These are phyloP conservation scores for Elephantulus edwardii DNA, from an alignment of 2,113 vertebrate species.

Conservation along the genomic window DNA sequence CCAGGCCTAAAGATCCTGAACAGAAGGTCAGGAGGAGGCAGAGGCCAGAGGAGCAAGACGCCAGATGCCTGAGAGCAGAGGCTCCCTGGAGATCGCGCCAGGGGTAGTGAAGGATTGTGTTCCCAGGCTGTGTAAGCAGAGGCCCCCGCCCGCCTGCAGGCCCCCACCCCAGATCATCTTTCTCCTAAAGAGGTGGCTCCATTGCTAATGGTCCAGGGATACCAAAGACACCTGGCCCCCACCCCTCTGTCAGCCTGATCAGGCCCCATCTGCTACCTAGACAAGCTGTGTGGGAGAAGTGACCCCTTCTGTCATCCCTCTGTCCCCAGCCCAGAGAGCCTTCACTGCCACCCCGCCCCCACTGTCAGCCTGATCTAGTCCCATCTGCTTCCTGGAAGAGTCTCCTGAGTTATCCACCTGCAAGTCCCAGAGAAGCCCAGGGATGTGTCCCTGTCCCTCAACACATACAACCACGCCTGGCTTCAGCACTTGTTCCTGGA, in stretches of 20 bases:
- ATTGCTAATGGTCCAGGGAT: background rate
- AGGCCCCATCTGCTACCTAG: slow-evolving; percentile 14
- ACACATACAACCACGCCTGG: background rate
- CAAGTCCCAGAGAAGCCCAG: background rate
- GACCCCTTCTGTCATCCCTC: background rate
- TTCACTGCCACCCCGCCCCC: too few species aligned
- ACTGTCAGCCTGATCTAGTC: background rate
- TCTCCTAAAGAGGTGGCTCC: slow-evolving; percentile 23
- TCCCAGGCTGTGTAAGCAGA: slow-evolving; percentile 48
- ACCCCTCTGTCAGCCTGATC: background rate
- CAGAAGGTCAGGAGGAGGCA: background rate
- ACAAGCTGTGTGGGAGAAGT: background rate
- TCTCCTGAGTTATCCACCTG: background rate
- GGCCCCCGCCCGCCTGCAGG: slow-evolving; percentile 14
- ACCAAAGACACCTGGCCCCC: background rate
- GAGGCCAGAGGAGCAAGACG: background rate
- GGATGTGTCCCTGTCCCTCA: background rate
- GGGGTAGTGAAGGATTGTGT: background rate
- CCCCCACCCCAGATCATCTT: slow-evolving; percentile 58
- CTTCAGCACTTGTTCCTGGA: background rate
- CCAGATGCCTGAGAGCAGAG: background rate
- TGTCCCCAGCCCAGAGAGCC: background rate
- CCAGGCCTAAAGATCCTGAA: background rate
- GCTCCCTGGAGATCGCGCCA: background rate
- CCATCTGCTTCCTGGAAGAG: slow-evolving; percentile 14